Evolutionary conservation across 2,888 invertebrate species (phyloP).

Genomic region (Dascillus cervinus): DNA sequence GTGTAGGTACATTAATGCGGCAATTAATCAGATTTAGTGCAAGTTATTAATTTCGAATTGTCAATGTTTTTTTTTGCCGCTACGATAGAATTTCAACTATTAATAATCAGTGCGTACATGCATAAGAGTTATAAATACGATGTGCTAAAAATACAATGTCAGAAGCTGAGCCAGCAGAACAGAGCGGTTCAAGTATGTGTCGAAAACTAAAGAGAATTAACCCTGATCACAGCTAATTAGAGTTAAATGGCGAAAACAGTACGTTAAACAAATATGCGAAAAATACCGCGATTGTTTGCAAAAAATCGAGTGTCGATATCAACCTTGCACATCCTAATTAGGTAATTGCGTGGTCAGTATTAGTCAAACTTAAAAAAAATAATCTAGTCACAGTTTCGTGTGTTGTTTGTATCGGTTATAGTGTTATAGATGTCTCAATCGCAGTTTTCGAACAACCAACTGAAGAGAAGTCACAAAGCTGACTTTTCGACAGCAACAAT

Average conservation of each 20-base stretch:
- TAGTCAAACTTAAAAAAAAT: slow-evolving; percentile 26
- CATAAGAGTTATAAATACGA: slow-evolving; percentile 30
- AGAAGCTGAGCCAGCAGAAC: slow-evolving; percentile 13
- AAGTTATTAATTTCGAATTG: too few species aligned
- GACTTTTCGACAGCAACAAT: slow-evolving; percentile 48
- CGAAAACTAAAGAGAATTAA: too few species aligned
- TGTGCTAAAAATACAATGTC: slow-evolving; percentile 30
- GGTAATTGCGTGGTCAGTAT: slow-evolving; percentile 34
- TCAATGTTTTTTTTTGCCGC: too few species aligned
- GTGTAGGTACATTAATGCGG: too few species aligned
- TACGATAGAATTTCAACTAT: too few species aligned
- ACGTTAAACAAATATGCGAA: slow-evolving; percentile 7
- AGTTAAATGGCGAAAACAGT: too few species aligned
- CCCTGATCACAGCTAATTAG: too few species aligned
- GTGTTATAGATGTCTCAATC: too few species aligned
- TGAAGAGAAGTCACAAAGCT: slow-evolving; percentile 37
- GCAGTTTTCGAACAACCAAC: slow-evolving; percentile 14
- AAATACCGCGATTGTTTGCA: slow-evolving; percentile 1
- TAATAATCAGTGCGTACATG: slow-evolving; percentile 26
- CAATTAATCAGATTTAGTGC: too few species aligned
- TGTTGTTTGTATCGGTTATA: slow-evolving; percentile 9
- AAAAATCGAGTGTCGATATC: slow-evolving; percentile 16
- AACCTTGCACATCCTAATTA: slow-evolving; percentile 34
- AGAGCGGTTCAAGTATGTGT: neutral
- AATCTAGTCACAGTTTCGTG: slow-evolving; percentile 15